Base-by-base conservation (phyloP, 2,113 vertebrate species). In the Hyla sarda region DNA sequence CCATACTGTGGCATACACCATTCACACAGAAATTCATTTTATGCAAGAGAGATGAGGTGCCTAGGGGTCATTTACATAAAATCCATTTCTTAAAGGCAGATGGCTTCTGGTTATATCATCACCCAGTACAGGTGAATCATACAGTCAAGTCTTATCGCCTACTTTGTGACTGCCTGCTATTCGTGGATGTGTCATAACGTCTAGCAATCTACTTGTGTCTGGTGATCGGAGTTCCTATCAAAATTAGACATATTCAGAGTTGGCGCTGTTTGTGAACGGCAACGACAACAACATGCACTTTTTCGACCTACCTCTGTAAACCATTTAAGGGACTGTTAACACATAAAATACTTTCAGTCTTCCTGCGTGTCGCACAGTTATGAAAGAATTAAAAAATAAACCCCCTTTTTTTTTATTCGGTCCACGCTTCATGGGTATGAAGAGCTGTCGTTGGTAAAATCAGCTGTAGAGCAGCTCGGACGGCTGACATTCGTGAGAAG, bases 241-340 rank as follows among this genome's bases (percentile, higher is more conserved):
- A 72, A 10, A 72, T 62, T 56, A 69, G n/a, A 50, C 58, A 37
- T 67, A 74, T 17, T 52, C 80, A 60, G 67, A 50, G 52, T 82
- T 58, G 32, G 67, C 25, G 77, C 47, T 60, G 37, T 17, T 16
- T 47, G 41, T 48, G 56, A 9, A 72, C 60, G 25, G n/a, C 21
- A 81, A 73, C 32, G 67, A 86, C 45, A 87, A 79, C 47, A 94
- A 91, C 94, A 95, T 95, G 95, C 95, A 95, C 92, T 91, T 90
- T 91, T 90, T 90, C 89, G 89, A 95, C 95, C 93, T 95, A 95
- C 95, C 95, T 95, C 94, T 88, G 7, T 82, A 91, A 86, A 82
- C 82, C 92, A 91, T 88, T 94, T 89, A 93, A 89, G 89, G 92
- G 92, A 92, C 90, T 89, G 92, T 89, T 91, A 93, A 92, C 89